Evolutionary conservation across 2,888 invertebrate species (phyloP).

Genomic region (Drosophila nigritarsus): DNA sequence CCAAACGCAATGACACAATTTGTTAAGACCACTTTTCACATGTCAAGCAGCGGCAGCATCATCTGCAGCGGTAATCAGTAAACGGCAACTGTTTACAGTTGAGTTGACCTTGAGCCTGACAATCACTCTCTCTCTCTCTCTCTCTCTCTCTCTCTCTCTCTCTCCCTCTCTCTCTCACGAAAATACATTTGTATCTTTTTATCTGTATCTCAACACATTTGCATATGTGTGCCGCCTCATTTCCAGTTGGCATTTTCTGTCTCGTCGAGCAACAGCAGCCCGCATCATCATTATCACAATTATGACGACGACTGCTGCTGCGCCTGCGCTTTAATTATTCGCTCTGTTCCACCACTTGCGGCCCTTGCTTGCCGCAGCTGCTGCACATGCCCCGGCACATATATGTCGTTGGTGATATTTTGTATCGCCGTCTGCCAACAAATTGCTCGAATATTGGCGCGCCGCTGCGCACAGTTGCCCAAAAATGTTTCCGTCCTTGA

Average conservation of each 20-base stretch:
- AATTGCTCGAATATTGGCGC: conserved; percentile 34
- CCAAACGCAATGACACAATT: conserved; percentile 71
- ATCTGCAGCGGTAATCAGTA: conserved; percentile 13
- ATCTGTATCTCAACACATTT: conserved; percentile 28
- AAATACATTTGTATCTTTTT: conserved; percentile 9
- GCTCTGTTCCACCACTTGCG: conserved; percentile 34
- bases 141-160: not conserved
- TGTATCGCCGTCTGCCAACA: conserved; percentile 5
- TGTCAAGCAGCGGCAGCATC: conserved; percentile 48
- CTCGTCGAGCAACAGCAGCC: conserved; percentile 27
- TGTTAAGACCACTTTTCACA: conserved; percentile 74
- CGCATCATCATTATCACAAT: conserved; percentile 57
- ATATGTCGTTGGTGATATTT: not conserved
- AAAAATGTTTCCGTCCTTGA: conserved; percentile 33
- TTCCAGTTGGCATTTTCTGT: conserved; percentile 75
- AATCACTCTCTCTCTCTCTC: not conserved
- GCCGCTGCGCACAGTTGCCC: conserved; percentile 44
- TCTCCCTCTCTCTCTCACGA: not conserved
- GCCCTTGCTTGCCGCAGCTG: conserved; percentile 47
- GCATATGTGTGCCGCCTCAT: conserved; percentile 73
- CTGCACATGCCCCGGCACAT: conserved; percentile 53
- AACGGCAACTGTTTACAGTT: conserved; percentile 17
- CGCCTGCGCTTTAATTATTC: conserved; percentile 46
- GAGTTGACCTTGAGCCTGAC: conserved; percentile 47
- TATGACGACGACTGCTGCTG: conserved; percentile 1